A percentile compares a stretch with the other conserved stretches of the same genome.
Conservation (phyloP, 2,888 invertebrate species). For the Euphydryas editha region DNA sequence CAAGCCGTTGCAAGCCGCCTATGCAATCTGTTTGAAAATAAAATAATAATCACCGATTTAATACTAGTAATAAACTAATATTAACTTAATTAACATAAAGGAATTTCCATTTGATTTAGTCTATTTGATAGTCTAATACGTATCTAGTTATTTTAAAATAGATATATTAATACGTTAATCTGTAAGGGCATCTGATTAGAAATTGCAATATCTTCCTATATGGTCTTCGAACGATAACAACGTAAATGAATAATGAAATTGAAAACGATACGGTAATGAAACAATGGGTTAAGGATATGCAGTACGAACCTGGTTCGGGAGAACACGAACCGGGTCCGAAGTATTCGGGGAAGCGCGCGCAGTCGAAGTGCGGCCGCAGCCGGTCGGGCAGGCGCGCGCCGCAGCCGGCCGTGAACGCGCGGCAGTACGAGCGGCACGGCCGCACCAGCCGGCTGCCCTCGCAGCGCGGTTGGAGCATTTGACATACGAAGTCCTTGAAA, state of each 20-base stretch:
- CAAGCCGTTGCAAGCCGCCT: conserved; percentile 88
- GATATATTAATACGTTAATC: too few relatives aligned
- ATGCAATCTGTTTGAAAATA: conserved; percentile 85
- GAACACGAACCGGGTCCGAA: conserved; percentile 89
- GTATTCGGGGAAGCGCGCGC: conserved; percentile 91
- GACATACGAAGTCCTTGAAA: conserved; percentile 91
- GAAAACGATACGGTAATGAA: too few relatives aligned
- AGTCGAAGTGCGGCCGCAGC: conserved; percentile 89
- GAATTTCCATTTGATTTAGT: too few relatives aligned
- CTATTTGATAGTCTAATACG: too few relatives aligned
- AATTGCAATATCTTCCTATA: too few relatives aligned
- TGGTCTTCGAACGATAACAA: too few relatives aligned
- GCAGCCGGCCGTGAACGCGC: conserved; percentile 92
- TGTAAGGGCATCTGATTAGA: too few relatives aligned
- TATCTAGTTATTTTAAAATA: too few relatives aligned
- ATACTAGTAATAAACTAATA: background rate
- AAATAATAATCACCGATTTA: background rate
- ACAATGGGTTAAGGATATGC: too few relatives aligned
- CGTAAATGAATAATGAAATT: too few relatives aligned
- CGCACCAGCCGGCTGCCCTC: conserved; percentile 84
- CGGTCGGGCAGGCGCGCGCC: conserved; percentile 88
- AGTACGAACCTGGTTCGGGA: conserved; percentile 87
- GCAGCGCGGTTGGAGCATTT: conserved; percentile 92
- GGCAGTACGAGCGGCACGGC: conserved; percentile 93
- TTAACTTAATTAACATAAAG: too few relatives aligned